Conservation (phyloP, 2,888 invertebrate genomes). For the Ornithoptera priamus region DNA sequence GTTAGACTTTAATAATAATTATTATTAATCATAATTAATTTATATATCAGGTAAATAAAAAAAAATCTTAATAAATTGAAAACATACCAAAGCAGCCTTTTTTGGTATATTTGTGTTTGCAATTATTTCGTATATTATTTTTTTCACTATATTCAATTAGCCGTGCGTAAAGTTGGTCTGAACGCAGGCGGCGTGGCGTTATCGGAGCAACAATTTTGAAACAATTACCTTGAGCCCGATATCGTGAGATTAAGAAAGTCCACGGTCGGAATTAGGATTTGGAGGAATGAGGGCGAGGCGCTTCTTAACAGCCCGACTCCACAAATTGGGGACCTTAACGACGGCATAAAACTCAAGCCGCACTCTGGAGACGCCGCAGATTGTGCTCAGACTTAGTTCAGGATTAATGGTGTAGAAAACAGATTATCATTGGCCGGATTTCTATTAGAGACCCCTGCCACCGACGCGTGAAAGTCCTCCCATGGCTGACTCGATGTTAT, state of each 20-base stretch:
- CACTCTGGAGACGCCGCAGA: conserved; percentile 76
- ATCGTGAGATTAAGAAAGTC: conserved; percentile 79
- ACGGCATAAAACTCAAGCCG: conserved; percentile 77
- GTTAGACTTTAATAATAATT: too few species aligned
- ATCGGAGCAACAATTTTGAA: conserved; percentile 71
- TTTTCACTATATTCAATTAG: conserved; percentile 6
- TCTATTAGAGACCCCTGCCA: conserved; percentile 79
- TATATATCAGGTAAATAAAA: too few species aligned
- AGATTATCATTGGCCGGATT: conserved; percentile 81
- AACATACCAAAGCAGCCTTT: too few species aligned
- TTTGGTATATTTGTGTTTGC: neutral
- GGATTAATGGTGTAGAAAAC: conserved; percentile 82
- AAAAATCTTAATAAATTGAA: too few species aligned
- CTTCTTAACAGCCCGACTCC: conserved; percentile 76
- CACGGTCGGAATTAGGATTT: conserved; percentile 75
- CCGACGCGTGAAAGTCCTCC: conserved; percentile 76
- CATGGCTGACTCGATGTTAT: conserved; percentile 74
- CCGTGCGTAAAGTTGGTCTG: neutral
- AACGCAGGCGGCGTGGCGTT: conserved; percentile 37
- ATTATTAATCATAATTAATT: too few species aligned
- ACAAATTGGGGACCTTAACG: conserved; percentile 80
- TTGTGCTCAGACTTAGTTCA: conserved; percentile 78
- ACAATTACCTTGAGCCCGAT: conserved; percentile 78
- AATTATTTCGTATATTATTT: neutral
- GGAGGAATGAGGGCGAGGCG: conserved; percentile 67